Conservation (phyloP, 2,888 invertebrate species). For the Lycaena phlaeas region DNA sequence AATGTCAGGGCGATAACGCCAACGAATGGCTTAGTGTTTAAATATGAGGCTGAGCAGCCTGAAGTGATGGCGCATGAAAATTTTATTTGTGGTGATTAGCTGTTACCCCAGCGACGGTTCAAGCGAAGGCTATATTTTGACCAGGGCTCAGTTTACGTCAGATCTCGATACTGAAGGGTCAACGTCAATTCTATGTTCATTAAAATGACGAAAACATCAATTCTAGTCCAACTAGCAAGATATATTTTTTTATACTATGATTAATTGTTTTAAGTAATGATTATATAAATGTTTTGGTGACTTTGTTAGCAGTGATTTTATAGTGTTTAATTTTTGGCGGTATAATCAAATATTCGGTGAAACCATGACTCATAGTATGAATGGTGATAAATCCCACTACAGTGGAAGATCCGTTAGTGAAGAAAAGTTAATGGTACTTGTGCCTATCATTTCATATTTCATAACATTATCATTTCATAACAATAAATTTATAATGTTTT, state of each 20-base stretch:
- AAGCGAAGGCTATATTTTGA: conserved; percentile 55
- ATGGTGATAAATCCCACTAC: conserved; percentile 46
- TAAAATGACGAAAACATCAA: conserved; percentile 3
- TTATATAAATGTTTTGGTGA: neutral
- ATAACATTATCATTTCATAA: too few relatives aligned
- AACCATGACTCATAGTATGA: conserved; percentile 59
- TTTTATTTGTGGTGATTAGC: conserved; percentile 64
- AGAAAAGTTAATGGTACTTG: conserved; percentile 58
- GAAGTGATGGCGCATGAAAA: conserved; percentile 39
- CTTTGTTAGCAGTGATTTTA: neutral
- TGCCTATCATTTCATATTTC: too few relatives aligned
- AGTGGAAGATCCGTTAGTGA: conserved; percentile 52
- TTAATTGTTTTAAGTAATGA: conserved; percentile 13
- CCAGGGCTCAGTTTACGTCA: conserved; percentile 56
- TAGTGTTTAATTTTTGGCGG: neutral
- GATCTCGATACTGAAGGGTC: conserved; percentile 14
- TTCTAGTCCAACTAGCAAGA: conserved; percentile 5
- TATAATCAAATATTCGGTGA: conserved; percentile 3
- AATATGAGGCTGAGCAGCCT: conserved; percentile 8
- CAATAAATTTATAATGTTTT: too few relatives aligned
- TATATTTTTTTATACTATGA: conserved; percentile 16
- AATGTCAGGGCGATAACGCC: conserved; percentile 10
- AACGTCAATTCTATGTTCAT: conserved; percentile 6
- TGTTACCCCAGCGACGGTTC: conserved; percentile 55
- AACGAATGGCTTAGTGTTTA: conserved; percentile 5